Base-by-base conservation (phyloP, 2,888 invertebrate species). In the Hirtodrosophila alboralis region DNA sequence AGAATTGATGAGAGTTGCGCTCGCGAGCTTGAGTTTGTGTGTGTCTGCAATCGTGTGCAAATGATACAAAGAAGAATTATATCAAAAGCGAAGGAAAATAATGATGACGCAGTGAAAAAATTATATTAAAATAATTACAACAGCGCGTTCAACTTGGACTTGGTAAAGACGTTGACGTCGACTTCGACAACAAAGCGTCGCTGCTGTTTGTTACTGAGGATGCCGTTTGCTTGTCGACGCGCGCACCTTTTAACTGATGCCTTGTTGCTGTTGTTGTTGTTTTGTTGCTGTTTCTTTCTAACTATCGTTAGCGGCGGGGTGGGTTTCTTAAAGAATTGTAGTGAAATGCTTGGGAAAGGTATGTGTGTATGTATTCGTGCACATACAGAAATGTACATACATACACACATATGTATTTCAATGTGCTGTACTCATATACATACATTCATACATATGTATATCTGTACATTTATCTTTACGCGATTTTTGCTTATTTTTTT, bases 31-130 rank as follows among this genome's bases (percentile, higher is more conserved):
- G 36, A 23, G 36, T 26, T 30, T 48, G 61, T 59, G 53, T 63
- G 52, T 65, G 62, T 70, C 66, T 57, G 68, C 71, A 78, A 74
- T 78, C 75, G 85, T 85, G 83, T 84, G 81, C 81, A 85, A 76
- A 80, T 80, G 81, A 85, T 80, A 80, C 71, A 85, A 78, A 85
- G 85, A 80, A 83, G 71, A 84, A 80, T 75, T 80, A 80, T 80
- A 84, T 80, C 79, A 80, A 80, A 84, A 71, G 80, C 76, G 45
- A 83, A 84, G 70, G 77, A 83, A 83, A 83, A 83, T 83, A 85
- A 83, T 83, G 85, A 85, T 83, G 83, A 83, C 83, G 83, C 85
- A 85, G 80, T 75, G 75, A 83, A 83, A 79, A 78, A 78, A 79
- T 65, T 74, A 74, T 83, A 81, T 84, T 83, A 79, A 85, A 81